A percentile compares a stretch with the other conserved stretches of the same genome.
phyloP scores from a whole-genome alignment of 2,797 vertebrate genomes.

The Clarias pachynema region DNA sequence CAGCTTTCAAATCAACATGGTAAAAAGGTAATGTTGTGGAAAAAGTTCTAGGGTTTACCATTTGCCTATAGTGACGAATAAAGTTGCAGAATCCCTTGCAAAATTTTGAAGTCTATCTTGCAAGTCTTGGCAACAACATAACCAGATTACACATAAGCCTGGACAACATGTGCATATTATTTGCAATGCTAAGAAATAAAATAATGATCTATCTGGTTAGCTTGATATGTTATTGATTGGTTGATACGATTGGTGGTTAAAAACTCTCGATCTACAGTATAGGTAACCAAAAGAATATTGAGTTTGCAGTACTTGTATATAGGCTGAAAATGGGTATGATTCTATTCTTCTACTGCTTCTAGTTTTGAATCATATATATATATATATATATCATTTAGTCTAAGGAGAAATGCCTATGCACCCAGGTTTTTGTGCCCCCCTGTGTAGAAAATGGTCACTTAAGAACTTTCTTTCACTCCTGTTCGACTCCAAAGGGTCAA shows the following conservation, averaged over 20 bases:
- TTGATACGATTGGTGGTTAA: no score
- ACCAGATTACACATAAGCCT: not conserved
- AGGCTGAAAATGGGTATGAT: no score
- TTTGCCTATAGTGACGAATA: no score
- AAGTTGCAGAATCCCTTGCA: not conserved
- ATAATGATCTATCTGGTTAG: not conserved
- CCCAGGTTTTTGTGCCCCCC: no score
- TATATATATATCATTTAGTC: no score
- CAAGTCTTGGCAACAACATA: not conserved
- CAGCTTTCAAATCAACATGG: not conserved
- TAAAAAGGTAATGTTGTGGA: not conserved
- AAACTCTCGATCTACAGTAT: no score
- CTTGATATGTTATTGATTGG: not conserved
- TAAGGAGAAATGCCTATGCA: no score
- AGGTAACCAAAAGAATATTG: no score
- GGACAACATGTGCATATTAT: not conserved
- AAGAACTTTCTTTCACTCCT: not conserved
- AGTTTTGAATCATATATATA: no score
- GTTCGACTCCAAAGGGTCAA: slow-evolving; percentile 67
- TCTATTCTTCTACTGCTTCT: no score
- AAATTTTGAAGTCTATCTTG: not conserved
- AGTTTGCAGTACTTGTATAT: no score
- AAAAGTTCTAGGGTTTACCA: not conserved
- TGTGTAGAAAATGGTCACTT: not conserved
- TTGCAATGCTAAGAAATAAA: not conserved